Base-by-base conservation (phyloP, 2,113 vertebrate genomes). In the Embiotoca jacksoni region DNA sequence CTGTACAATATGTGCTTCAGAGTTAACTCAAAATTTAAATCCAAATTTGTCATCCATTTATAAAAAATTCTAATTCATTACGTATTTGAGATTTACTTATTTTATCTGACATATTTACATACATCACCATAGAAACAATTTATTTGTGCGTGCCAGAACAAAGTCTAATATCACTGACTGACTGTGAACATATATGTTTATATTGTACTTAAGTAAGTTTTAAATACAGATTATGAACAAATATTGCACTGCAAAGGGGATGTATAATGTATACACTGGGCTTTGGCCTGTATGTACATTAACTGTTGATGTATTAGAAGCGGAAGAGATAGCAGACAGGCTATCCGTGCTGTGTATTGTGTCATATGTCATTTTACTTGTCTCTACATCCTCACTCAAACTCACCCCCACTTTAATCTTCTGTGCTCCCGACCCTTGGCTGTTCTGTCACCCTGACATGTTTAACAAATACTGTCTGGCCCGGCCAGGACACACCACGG, bases 391-490 rank as follows among this genome's bases (percentile, higher is more conserved):
- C 83, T 90, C 88, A 76, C 80, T 89, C 88, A 81, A 81, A 87
- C 82, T 65, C 30, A 75, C 84, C 81, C 78, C 79, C 75, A 69
- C 90, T 92, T 93, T 93, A 84, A 92, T 92, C 89, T 90, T 67
- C 92, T 89, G 93, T 94, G 94, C 95, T 96, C 96, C 95, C 94
- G 96, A 96, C 96, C 96, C 92, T 86, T 87, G 92, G 94, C 95
- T 94, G 91, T 93, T 98, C 96, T 94, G 94, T 97, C 96, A 96
- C 94, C 73, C 93, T 96, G 97, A 96, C 97, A 96, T 97, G 96
- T 97, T 98, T 97, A 97, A 96, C 96, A 97, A 98, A 97, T 95
- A 97, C 95, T 96, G 94, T 94, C 96, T 89, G 91, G 35, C 50
- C 36, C 7, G 66, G 91, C 87, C 95, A 88, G 89, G 81, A 95